Evolutionary conservation across 2,888 invertebrate genomes (phyloP).

Genomic region (Melitaea athalia): DNA sequence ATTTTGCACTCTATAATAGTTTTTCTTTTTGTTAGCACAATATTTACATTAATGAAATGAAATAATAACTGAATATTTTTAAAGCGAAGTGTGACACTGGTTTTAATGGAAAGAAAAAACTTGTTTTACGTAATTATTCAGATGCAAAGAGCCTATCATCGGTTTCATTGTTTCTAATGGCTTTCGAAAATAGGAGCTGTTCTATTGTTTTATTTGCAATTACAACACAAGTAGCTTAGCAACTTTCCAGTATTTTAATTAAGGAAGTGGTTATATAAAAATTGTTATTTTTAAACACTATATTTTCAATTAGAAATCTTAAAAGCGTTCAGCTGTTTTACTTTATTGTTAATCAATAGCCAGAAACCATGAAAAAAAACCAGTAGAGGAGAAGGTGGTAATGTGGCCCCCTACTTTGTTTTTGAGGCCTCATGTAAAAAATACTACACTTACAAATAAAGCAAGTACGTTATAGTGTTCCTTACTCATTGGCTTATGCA

Average conservation of each 20-base stretch:
- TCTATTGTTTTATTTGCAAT: neutral
- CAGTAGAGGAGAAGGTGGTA: neutral
- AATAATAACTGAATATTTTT: no score
- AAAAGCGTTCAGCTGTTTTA: neutral
- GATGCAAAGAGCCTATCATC: conserved; percentile 43
- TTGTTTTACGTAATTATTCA: conserved; percentile 39
- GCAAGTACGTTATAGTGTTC: no score
- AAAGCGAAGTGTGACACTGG: no score
- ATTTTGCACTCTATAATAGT: no score
- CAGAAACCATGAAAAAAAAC: neutral
- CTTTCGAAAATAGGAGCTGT: conserved; percentile 14
- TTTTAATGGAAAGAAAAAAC: no score
- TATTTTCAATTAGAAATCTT: conserved; percentile 1
- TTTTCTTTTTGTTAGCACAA: no score
- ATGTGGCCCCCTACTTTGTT: no score
- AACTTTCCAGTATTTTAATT: conserved; percentile 15
- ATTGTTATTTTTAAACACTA: neutral
- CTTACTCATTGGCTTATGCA: no score
- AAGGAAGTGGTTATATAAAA: neutral
- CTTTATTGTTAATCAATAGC: neutral
- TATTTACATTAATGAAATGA: no score
- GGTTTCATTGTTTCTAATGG: conserved; percentile 39
- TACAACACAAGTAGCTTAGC: conserved; percentile 9
- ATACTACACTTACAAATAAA: no score
- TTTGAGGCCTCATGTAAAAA: no score